Evolutionary conservation across 2,797 vertebrate species (phyloP), one percentile per base, ranked within the genome.

Genomic region (Channa striata): DNA sequence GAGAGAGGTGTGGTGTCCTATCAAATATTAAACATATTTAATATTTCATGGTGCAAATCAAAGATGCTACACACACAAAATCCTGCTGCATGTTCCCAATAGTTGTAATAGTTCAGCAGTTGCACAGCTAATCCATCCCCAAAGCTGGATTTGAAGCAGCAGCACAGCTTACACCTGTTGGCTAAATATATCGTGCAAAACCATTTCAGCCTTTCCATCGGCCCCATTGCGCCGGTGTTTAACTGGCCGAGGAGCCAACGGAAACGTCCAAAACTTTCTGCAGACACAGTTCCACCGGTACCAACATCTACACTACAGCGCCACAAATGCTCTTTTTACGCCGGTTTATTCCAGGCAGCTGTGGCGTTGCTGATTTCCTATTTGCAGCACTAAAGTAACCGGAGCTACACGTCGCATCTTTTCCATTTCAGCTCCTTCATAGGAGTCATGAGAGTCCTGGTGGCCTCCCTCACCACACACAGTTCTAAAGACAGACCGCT

Each of bases 41-140:
- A 82, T 87, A 83, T 82, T 87, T 85, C 72, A 85, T 76, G 34
- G 8, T 47, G 52, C 54, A 76, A 80, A 85, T 87, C 64, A 80
- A 85, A 86, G 68, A 83, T 54, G 49, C 39, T 30, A 61, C 30
- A 60, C 33, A 37, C 1, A 54, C 44, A 33, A 25, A 16, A 16
- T 14, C 36, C 21, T 54, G 48, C 48, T 34, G 33, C 23, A 59
- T 52, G 58, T 19, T 23, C 59, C 54, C 16, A 17, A 10, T 34
- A 61, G 50, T 40, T 57, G 14, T 19, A 34, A 19, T 43, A 61
- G 56, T 46, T 52, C n/a, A 34, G 48, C 36, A 59, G 11, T 76
- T 75, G 72, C 59, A 72, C 53, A 30, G 4, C 25, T 44, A 62
- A 62, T 73, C 67, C 34, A 39, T 53, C 34, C 13, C 53, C 20